phyloP scores from a whole-genome alignment of 2,113 vertebrate genomes.

The Tragelaphus scriptus region DNA sequence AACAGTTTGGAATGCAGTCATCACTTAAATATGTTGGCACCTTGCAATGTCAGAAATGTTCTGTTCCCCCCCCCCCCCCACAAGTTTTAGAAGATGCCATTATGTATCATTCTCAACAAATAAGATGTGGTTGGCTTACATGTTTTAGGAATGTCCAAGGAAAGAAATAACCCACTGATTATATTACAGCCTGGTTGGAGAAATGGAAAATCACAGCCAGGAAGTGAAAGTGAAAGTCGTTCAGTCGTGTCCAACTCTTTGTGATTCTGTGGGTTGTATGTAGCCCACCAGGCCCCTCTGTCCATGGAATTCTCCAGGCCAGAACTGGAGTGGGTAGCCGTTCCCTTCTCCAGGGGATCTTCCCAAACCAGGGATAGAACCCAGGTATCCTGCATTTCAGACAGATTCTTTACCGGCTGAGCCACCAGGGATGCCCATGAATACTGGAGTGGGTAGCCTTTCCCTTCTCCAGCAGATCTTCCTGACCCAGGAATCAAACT shows the following conservation, averaged over 20 bases:
- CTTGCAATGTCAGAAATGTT: background rate
- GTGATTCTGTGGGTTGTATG: background rate
- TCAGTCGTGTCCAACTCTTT: background rate
- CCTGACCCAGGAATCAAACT: background rate
- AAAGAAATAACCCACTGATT: constrained; percentile 35
- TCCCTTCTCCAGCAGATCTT: background rate
- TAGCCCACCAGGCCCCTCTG: background rate
- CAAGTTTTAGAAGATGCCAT: constrained; percentile 23
- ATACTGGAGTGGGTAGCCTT: background rate
- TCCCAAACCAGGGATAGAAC: background rate
- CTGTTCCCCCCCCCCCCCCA: too few species aligned
- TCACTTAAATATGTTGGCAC: background rate
- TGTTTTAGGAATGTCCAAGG: constrained; percentile 18
- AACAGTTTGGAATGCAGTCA: constrained; percentile 10
- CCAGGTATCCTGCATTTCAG: background rate
- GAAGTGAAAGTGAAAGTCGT: background rate
- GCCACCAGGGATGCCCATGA: background rate
- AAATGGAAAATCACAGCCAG: constrained; percentile 27
- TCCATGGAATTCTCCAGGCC: background rate
- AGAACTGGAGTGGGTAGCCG: background rate
- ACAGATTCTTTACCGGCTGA: background rate
- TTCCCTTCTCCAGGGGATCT: background rate
- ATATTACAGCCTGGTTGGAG: background rate
- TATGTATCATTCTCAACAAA: constrained; percentile 40
- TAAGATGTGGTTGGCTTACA: constrained; percentile 9